phyloP scores from a whole-genome alignment of 2,113 vertebrate species.

The Neotragus moschatus region DNA sequence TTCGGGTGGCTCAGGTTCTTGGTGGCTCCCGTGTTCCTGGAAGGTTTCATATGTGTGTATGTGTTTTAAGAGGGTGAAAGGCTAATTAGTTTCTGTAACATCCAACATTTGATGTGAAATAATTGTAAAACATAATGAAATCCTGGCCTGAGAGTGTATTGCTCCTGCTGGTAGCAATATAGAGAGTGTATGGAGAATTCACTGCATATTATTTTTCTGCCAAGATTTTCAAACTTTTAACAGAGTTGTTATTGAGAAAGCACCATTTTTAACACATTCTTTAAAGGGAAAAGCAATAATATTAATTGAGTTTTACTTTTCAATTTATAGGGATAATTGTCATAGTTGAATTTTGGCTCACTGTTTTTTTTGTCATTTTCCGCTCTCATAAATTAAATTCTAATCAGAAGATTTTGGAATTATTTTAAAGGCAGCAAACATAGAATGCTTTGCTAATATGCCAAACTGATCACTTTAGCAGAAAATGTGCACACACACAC shows the following conservation, averaged over 20 bases:
- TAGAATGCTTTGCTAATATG: background rate
- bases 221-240: background rate
- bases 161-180: background rate
- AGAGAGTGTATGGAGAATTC: background rate
- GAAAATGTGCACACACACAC: background rate
- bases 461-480: background rate
- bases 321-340: background rate
- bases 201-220: background rate
- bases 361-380: background rate
- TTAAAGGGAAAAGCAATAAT: background rate
- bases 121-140: background rate
- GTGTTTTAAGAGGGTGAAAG: background rate
- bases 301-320: background rate
- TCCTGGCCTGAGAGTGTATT: accelerated
- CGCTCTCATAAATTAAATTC: background rate
- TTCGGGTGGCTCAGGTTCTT: accelerated
- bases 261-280: background rate
- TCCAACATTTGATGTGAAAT: background rate
- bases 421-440: background rate
- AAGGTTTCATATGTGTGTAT: background rate
- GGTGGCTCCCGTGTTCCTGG: accelerated
- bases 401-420: background rate
- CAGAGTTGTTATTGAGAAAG: background rate
- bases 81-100: background rate
- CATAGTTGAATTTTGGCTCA: background rate